Base-by-base conservation (phyloP, 2,797 vertebrate species). In the Sebastes diaconus region DNA sequence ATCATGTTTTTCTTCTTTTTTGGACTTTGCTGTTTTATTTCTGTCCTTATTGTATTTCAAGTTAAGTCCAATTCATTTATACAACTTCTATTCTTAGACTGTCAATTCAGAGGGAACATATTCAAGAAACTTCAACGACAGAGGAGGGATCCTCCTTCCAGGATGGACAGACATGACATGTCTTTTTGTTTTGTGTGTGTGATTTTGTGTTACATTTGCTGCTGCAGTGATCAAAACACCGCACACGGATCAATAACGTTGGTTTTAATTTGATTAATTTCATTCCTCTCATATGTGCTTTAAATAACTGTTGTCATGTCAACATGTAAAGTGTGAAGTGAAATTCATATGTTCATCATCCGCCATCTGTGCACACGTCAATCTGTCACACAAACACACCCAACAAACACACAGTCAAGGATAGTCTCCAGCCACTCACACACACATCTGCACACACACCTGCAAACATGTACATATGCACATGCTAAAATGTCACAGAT, bases 321-420 rank as follows among this genome's bases (percentile, higher is more conserved):
- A 79, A 69, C 69, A 72, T 73, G 20, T 73, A 84, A 88, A 84
- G 85, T 86, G 88, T 85, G 87, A 91, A 85, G 75, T 76, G 74
- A 87, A 87, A 90, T 77, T 88, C 88, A 80, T 89, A 92, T 85
- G 83, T 84, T 88, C 79, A 83, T 81, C 89, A 76, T 76, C 55
- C 50, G 16, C 90, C 90, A 92, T 90, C 91, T 93, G 91, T 52
- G 84, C 84, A 29, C 64, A 87, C 42, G 73, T 91, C 90, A 92
- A 69, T 90, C 87, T 88, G 82, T 91, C 87, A 92, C 72, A 64
- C 42, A 58, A 54, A 81, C 65, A 75, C 72, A 65, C 81, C 65
- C 78, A 84, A 66, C 72, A 30, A 79, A 72, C 70, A 73, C 9
- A 46, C 64, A 63, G 65, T 25, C 42, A 14, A 57, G 73, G 75